These are phyloP conservation scores for Forbesichthys agassizii DNA, from an alignment of 2,113 vertebrate genomes.

Conservation along the genomic window DNA sequence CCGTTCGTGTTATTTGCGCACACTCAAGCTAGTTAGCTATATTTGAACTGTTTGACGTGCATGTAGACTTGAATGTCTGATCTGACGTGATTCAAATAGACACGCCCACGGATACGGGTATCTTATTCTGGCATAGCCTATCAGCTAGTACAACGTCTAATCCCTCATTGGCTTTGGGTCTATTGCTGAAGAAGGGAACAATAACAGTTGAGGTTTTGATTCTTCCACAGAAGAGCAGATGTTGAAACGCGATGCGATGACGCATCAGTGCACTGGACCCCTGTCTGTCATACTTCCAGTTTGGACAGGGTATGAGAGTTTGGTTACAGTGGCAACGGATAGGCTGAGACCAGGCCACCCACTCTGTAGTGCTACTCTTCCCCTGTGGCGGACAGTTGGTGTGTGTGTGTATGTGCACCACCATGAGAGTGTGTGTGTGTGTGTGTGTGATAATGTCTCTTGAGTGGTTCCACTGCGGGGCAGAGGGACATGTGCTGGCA, in stretches of 20 bases:
- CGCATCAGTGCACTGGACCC: conserved; percentile 45
- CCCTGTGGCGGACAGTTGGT: conserved; percentile 26
- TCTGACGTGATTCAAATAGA: not conserved
- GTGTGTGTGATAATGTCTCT: conserved; percentile 22
- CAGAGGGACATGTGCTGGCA: conserved; percentile 56
- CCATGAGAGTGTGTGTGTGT: not conserved
- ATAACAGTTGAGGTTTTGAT: not conserved
- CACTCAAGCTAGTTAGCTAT: not conserved
- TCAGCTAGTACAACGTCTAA: not conserved
- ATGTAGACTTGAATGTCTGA: not conserved
- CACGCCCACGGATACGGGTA: not conserved
- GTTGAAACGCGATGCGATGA: conserved; percentile 41
- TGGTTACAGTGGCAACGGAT: conserved; percentile 12
- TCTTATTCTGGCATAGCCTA: conserved; percentile 1
- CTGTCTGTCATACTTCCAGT: conserved; percentile 18
- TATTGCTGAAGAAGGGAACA: not conserved
- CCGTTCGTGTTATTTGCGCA: not conserved
- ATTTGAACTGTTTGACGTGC: not conserved
- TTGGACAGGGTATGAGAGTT: conserved; percentile 4
- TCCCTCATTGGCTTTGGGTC: not conserved
- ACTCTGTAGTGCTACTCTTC: conserved; percentile 33
- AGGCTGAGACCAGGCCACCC: conserved; percentile 52
- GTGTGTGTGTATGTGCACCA: conserved; percentile 14
- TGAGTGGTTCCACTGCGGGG: conserved; percentile 35
- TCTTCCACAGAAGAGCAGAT: conserved; percentile 46